Evolutionary conservation across 1,140 invertebrate genomes (phyloP), one percentile per base, ranked within the genome.

Genomic region (Papilio machaon): DNA sequence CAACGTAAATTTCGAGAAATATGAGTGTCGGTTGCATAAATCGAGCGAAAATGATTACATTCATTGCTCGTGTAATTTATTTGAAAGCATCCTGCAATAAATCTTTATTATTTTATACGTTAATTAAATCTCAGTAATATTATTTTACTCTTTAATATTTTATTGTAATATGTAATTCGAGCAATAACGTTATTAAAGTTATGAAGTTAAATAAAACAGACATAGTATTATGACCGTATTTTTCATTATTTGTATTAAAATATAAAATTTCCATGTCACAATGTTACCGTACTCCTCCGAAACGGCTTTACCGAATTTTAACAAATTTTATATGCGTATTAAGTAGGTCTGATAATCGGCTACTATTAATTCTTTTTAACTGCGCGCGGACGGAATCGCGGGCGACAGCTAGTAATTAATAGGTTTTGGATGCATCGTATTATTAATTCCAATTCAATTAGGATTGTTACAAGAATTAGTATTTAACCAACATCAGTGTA

Each of bases 21-120:
- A 70, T 70, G 64, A 35, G 23, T 70, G 64, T 70, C 64, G 64
- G 64, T 70, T 70, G 64, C 64, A 70, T 70, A 70, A 70, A 70
- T 70, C 64, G 64, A 70, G 64, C 64, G 64, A 70, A 38, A 70
- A 70, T 70, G 23, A 70, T 70, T 70, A 70, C 64, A 70, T 70
- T 70, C 64, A 70, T 70, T 70, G 64, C 64, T 38, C 64, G 30
- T 70, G 64, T 70, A 70, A 70, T 70, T 70, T 70, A 70, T 70
- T 17, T 70, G 64, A 30, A 70, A 38, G 23, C 64, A 38, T 70
- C 23, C 64, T 35, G 64, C 13, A 38, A 70, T 70, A 70, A 70
- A 70, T 70, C 64, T 35, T 70, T 70, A 70, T 70, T 70, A 70
- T 70, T 70, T 70, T 15, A 70, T 70, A 17, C 30, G 64, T 35